Percentiles rank a stretch among this genome's conserved stretches.
These are phyloP conservation scores for Nyctibius bracteatus DNA, from an alignment of 2,113 vertebrate genomes.

Conservation along the genomic window DNA sequence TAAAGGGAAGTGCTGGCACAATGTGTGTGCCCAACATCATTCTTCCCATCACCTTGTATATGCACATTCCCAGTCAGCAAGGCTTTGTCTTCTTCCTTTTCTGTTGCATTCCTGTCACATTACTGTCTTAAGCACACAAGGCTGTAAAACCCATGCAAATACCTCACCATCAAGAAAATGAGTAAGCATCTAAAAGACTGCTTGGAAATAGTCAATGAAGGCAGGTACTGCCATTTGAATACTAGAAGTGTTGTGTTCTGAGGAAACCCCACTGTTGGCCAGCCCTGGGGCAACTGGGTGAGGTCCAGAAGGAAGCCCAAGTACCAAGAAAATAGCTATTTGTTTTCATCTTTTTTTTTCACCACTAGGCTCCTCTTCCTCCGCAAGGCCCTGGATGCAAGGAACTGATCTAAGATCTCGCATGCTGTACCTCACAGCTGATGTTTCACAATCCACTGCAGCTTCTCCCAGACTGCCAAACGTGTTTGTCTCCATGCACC, in stretches of 20 bases:
- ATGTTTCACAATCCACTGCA: background rate
- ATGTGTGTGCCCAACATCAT: background rate
- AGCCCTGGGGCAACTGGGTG: background rate
- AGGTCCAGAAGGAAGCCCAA: background rate
- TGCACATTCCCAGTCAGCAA: background rate
- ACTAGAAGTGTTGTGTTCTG: background rate
- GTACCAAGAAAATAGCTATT: background rate
- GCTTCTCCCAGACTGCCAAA: background rate
- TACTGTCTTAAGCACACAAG: background rate
- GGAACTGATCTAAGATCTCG: background rate
- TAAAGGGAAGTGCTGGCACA: background rate
- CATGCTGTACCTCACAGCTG: background rate
- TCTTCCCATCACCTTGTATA: background rate
- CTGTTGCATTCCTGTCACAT: background rate
- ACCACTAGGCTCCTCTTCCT: background rate
- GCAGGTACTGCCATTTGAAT: background rate
- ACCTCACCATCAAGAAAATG: background rate
- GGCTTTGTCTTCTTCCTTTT: background rate
- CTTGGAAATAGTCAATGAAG: background rate
- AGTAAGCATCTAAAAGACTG: background rate
- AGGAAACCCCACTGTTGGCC: background rate
- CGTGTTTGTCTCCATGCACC: background rate
- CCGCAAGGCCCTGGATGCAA: background rate
- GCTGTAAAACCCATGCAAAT: constrained; percentile 1
- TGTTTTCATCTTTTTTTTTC: background rate